A percentile compares a stretch with the other conserved stretches of the same genome.
phyloP scores from a whole-genome alignment of 1,140 invertebrate species.

The Drosophila pseudoananassae region DNA sequence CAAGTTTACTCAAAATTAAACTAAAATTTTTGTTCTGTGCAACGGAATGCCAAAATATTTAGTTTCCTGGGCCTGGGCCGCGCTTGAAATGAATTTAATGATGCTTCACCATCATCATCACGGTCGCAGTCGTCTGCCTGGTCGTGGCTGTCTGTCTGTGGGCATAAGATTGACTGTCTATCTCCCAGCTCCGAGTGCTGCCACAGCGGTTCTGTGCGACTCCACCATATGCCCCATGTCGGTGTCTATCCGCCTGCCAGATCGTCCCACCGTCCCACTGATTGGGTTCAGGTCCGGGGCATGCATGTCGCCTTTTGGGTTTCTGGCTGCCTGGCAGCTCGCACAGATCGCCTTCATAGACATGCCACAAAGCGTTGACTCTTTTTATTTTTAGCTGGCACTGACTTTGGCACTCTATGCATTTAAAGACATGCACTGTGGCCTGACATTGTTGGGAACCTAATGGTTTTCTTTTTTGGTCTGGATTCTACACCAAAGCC shows the following conservation, averaged over 20 bases:
- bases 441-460: not conserved
- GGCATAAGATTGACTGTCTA: conserved; percentile 80
- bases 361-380: conserved; percentile 77
- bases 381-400: conserved; percentile 80
- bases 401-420: conserved; percentile 50
- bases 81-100: conserved; percentile 79
- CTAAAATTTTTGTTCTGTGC: conserved; percentile 8
- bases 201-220: conserved; percentile 17
- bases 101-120: conserved; percentile 61
- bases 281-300: conserved; percentile 24
- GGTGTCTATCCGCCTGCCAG: conserved; percentile 40
- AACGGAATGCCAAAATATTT: conserved; percentile 72
- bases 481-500: not conserved
- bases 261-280: conserved; percentile 8
- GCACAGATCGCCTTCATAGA: conserved; percentile 66
- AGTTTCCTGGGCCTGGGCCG: conserved; percentile 29
- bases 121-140: conserved; percentile 42
- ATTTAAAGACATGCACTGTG: conserved; percentile 44
- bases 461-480: not conserved
- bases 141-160: conserved; percentile 60
- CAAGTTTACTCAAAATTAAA: not conserved
- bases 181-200: conserved; percentile 45
- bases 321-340: conserved; percentile 44
- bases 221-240: conserved; percentile 66
- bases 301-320: conserved; percentile 75